Evolutionary conservation across 2,797 vertebrate genomes (phyloP), one percentile per base, ranked within the genome.

Genomic region (Myiotriccus ornatus): DNA sequence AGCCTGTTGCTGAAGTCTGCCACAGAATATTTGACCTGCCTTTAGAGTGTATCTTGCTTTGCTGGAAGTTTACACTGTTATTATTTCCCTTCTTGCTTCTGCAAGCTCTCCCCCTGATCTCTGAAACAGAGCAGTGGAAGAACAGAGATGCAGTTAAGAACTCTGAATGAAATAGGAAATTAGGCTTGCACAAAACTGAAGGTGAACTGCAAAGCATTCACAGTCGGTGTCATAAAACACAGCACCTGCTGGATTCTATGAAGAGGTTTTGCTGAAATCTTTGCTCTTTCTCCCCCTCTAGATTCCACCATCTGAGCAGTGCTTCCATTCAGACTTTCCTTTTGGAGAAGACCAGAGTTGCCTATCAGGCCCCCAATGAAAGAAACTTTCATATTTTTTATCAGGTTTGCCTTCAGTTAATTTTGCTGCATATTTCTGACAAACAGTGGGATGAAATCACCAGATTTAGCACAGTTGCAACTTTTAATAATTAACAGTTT

Each of bases 311-410:
- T 83, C 97, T 99, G 87, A 98, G 98, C 4, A 99, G 99, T 34
- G 99, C 99, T 6, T 98, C 99, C 22, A 98, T 99, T 89, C 99
- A 99, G 92, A 99, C 99, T 2, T 99, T 99, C 95, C 97, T 99
- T 55, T 97, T 99, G 87, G 99, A 99, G 97, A 99, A 99, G 97
- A 99, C 99, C 30, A 98, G 99, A 90, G 98, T 99, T 92, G 96
- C 98, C 77, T 98, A 97, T 90, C 99, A 99, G 94, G 98, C 98
- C 4, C 95, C 97, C 23, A 97, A 52, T 13, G 99, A 99, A 95
- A 99, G 99, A 96, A 99, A 99, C 97, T 99, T 99, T 83, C 99
- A 99, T 96, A 99, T 99, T 94, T 99, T 99, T 96, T 99, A 99
- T 92, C 99, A 99, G 98, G 99, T 98, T 73, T 90, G 98, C 95